phyloP scores from a whole-genome alignment of 2,888 invertebrate species.

The Tetheella fluctuosa region DNA sequence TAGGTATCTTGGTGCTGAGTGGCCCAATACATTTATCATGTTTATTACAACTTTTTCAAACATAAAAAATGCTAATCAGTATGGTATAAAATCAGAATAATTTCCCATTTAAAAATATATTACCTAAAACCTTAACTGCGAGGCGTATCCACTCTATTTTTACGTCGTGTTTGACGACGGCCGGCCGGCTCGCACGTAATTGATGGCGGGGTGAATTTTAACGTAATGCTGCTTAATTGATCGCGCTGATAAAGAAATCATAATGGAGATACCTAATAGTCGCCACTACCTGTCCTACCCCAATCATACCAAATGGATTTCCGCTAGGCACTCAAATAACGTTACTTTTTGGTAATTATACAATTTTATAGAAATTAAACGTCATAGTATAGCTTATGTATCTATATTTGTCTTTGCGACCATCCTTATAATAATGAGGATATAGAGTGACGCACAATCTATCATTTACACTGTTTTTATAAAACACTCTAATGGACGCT shows the following conservation, averaged over 20 bases:
- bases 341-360: slow-evolving; percentile 29
- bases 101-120: slow-evolving; percentile 5
- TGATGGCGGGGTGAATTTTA: slow-evolving; percentile 75
- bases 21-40: slow-evolving; percentile 7
- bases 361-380: background rate
- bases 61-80: background rate
- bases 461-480: slow-evolving; percentile 42
- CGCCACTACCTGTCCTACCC: slow-evolving; percentile 48
- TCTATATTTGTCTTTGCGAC: background rate
- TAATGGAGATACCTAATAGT: slow-evolving; percentile 60
- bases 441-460: background rate
- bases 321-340: slow-evolving; percentile 52
- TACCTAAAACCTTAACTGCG: slow-evolving; percentile 7
- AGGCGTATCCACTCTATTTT: slow-evolving; percentile 55
- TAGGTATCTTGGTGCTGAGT: slow-evolving; percentile 55
- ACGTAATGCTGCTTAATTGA: slow-evolving; percentile 77
- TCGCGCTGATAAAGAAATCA: slow-evolving; percentile 70
- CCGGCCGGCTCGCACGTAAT: slow-evolving; percentile 60
- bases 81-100: background rate
- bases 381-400: background rate
- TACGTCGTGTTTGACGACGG: slow-evolving; percentile 41
- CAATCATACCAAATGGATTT: slow-evolving; percentile 64
- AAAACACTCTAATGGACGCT: slow-evolving; percentile 55
- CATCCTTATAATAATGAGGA: slow-evolving; percentile 50
- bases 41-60: background rate